phyloP scores from a whole-genome alignment of 2,113 vertebrate species.

The Glaucomys volans region DNA sequence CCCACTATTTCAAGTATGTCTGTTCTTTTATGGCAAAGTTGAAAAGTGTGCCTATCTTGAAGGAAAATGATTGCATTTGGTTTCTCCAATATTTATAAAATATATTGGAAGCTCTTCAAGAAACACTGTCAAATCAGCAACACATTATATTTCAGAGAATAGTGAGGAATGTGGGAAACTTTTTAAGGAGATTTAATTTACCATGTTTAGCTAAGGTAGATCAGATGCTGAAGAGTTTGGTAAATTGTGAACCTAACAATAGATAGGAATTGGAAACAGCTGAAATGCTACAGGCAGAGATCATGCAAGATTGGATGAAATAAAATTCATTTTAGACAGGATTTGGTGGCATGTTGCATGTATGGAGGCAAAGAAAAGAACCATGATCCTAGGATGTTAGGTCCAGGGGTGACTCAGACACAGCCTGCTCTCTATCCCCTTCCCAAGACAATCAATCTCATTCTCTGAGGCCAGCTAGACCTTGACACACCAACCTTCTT shows the following conservation, averaged over 20 bases:
- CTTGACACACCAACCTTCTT: accelerated
- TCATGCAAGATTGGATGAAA: neutral
- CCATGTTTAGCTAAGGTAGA: accelerated
- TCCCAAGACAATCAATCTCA: neutral
- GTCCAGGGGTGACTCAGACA: accelerated
- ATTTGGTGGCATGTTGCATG: neutral
- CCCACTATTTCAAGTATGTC: neutral
- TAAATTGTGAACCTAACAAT: neutral
- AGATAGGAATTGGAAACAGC: neutral
- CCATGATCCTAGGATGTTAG: accelerated
- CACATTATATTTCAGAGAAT: neutral
- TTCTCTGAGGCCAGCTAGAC: neutral
- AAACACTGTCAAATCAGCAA: neutral
- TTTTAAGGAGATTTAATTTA: neutral
- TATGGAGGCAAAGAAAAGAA: neutral
- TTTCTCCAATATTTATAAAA: neutral
- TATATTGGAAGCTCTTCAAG: neutral
- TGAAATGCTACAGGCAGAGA: neutral
- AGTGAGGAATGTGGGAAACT: neutral
- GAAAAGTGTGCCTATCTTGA: neutral
- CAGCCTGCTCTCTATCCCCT: neutral
- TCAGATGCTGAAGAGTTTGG: neutral
- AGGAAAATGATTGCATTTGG: neutral
- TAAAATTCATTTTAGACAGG: neutral
- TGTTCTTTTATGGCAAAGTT: neutral